These are phyloP conservation scores for Scomberomorus guttatus DNA, from an alignment of 2,797 vertebrate species.

Conservation along the genomic window DNA sequence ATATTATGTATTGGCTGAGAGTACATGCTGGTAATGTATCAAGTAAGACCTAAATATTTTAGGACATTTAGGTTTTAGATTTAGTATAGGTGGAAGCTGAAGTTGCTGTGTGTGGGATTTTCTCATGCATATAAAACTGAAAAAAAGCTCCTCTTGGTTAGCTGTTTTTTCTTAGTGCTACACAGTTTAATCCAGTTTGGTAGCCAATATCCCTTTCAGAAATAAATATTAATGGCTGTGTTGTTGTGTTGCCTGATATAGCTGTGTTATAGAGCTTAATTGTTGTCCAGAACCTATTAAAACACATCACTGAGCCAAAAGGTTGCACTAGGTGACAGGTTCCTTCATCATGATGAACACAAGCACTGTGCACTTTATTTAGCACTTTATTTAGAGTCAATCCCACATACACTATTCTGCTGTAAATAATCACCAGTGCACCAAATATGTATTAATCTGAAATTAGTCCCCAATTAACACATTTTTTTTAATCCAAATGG, in stretches of 20 bases:
- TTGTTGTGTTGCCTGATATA: background rate
- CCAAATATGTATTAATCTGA: background rate
- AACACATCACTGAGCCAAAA: slow-evolving; percentile 2
- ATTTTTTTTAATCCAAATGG: background rate
- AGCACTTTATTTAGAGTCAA: slow-evolving; percentile 28
- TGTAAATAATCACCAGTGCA: background rate
- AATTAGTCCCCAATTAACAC: too few relatives aligned
- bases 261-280: background rate
- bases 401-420: background rate
- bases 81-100: background rate
- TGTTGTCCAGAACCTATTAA: slow-evolving; percentile 6
- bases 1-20: slow-evolving; percentile 4
- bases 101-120: background rate
- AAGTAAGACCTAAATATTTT: slow-evolving; percentile 9
- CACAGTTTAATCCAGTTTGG: background rate
- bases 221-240: background rate
- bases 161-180: background rate
- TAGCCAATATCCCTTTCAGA: background rate
- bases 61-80: background rate
- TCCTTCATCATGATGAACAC: background rate
- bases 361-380: too few relatives aligned
- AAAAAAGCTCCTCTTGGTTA: background rate
- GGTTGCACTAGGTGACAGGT: background rate
- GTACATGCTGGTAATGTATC: background rate
- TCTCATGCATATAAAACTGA: background rate